Conservation (phyloP, 2,113 vertebrate species). For the Cyphomyrus plagiostoma region DNA sequence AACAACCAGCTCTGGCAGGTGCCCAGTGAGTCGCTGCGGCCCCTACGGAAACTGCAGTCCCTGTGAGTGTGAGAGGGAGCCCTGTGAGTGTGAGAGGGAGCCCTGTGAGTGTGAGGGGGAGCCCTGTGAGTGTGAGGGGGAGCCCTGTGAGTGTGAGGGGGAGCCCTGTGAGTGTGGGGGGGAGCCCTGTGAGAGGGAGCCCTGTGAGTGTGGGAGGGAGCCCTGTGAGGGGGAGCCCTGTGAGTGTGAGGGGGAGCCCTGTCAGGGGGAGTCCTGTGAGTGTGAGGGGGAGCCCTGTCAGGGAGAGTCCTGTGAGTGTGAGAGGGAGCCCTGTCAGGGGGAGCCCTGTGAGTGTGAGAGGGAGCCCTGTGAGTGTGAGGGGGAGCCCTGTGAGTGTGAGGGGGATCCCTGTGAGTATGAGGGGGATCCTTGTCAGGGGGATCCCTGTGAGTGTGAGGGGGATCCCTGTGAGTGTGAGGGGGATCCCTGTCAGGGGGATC, state of each 20-base stretch:
- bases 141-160: conserved; percentile 20
- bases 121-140: neutral
- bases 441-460: conserved; percentile 46
- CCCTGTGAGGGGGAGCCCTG: conserved; percentile 71
- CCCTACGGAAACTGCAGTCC: conserved; percentile 77
- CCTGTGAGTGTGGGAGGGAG: too few species aligned
- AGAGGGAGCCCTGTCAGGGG: neutral
- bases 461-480: conserved; percentile 61
- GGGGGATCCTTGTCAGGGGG: too few species aligned
- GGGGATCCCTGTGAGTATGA: too few species aligned
- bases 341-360: neutral
- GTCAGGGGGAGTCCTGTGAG: conserved; percentile 63
- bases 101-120: neutral
- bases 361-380: too few species aligned
- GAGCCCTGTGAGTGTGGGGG: too few species aligned
- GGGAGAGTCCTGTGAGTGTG: conserved; percentile 65
- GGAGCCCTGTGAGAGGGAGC: conserved; percentile 27
- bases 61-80: conserved; percentile 62
- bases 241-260: conserved; percentile 52
- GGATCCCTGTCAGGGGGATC: conserved; percentile 42
- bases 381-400: conserved; percentile 34
- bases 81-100: neutral
- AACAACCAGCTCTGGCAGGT: conserved; percentile 83
- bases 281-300: conserved; percentile 18
- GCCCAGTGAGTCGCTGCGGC: conserved; percentile 74